Conservation (phyloP, 2,797 vertebrate species). For the Dipus sagitta region DNA sequence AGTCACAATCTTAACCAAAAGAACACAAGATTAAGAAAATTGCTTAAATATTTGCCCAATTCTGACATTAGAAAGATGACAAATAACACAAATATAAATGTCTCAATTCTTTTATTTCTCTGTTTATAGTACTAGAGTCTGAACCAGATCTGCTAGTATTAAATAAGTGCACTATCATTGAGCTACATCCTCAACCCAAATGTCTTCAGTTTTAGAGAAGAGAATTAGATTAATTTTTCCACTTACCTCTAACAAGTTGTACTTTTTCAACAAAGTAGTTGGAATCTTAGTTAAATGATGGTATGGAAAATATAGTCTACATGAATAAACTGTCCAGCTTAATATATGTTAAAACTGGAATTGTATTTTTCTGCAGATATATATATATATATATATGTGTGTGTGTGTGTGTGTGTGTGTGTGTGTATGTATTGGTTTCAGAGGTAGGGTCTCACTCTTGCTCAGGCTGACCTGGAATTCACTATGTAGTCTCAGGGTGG, state of each 20-base stretch:
- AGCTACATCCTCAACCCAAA: background rate
- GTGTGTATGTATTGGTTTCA: too few species aligned
- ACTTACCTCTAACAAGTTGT: conserved; percentile 10
- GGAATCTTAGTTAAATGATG: background rate
- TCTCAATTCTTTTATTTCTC: background rate
- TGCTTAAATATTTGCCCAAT: background rate
- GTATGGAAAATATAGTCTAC: background rate
- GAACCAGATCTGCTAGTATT: background rate
- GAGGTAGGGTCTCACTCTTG: too few species aligned
- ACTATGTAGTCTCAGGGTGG: too few species aligned
- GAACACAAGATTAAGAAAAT: background rate
- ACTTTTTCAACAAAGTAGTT: background rate
- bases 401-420: too few species aligned
- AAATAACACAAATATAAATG: background rate
- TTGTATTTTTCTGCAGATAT: background rate
- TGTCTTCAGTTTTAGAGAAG: background rate
- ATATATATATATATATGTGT: too few species aligned
- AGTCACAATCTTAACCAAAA: background rate
- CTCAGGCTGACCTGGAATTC: too few species aligned
- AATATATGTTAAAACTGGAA: background rate
- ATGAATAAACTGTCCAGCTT: background rate
- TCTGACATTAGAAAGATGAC: background rate
- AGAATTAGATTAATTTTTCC: background rate
- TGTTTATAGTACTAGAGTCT: background rate
- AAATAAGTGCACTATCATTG: too few species aligned